Base-by-base conservation (phyloP, 1,140 invertebrate genomes). In the Brachionus asplanchnoidis region DNA sequence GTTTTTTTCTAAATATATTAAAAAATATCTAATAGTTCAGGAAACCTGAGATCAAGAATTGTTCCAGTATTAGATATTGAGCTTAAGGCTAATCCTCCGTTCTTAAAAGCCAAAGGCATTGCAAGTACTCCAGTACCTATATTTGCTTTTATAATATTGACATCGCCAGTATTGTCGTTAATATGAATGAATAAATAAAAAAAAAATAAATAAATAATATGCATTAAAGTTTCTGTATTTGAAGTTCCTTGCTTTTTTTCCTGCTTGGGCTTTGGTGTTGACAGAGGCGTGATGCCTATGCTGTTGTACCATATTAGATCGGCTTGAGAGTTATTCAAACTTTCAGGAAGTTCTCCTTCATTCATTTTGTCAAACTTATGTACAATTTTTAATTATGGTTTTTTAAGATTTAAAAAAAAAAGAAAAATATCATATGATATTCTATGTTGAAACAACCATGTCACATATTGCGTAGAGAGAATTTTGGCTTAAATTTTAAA, bases 41-140 rank as follows among this genome's bases (percentile, higher is more conserved):
- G n/a, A n/a, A n/a, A n/a, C n/a, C n/a, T n/a, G n/a, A n/a, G n/a
- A n/a, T n/a, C n/a, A n/a, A n/a, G n/a, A n/a, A n/a, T n/a, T n/a
- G n/a, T n/a, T n/a, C n/a, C n/a, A n/a, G n/a, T n/a, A n/a, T n/a
- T n/a, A n/a, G 36, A 17, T 26, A 84, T 56, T 7, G 82, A 68
- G 28, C 82, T 60, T 20, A 84, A 44, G 1, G 93, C 88, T 83
- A 94, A 92, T 44, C 95, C 95, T 14, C 95, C 91, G 87, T 95
- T 93, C 68, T 90, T 91, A 85, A 96, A 93, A 0, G 95, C 95
- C 87, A 93, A 92, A 2, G 95, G 94, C 94, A 97, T 95, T 17
- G 95, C 95, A 68, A 97, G 88, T 65, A 97, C 94, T 6, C 95
- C 95, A 0, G 95, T 96, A 6, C 95, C 95, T 79, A 96, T 92